These are phyloP conservation scores for Merluccius polli DNA, from an alignment of 2,797 vertebrate genomes.

Conservation along the genomic window DNA sequence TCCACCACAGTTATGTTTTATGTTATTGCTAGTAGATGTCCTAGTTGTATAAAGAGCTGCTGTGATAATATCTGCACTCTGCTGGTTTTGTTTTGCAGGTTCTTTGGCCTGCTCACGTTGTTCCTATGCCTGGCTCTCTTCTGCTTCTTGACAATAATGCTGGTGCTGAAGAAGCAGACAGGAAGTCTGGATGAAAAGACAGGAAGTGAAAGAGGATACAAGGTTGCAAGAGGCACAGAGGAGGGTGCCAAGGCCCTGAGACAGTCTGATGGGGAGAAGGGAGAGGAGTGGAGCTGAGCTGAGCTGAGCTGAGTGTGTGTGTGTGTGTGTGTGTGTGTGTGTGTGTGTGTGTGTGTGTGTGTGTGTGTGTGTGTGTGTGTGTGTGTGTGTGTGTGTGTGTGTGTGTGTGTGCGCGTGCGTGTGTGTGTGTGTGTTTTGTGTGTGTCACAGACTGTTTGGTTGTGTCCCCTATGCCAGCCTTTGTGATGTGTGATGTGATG, in stretches of 20 bases:
- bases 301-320: background rate
- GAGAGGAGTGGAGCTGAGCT: background rate
- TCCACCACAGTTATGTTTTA: too few species aligned
- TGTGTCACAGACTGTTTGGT: too few species aligned
- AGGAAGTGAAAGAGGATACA: conserved; percentile 11
- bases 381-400: background rate
- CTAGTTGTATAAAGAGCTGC: background rate
- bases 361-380: background rate
- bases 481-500: background rate
- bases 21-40: background rate
- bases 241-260: background rate
- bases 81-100: conserved; percentile 54
- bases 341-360: background rate
- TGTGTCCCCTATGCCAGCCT: background rate
- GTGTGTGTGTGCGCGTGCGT: background rate
- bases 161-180: conserved; percentile 48
- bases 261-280: background rate
- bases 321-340: background rate
- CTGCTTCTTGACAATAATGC: conserved; percentile 63
- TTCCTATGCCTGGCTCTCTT: conserved; percentile 65
- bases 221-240: conserved; percentile 14
- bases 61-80: background rate
- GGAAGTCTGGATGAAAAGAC: background rate
- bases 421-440: background rate
- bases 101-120: conserved; percentile 67